Evolutionary conservation across 2,888 invertebrate species (phyloP).

Genomic region (Hecatera dysodea): DNA sequence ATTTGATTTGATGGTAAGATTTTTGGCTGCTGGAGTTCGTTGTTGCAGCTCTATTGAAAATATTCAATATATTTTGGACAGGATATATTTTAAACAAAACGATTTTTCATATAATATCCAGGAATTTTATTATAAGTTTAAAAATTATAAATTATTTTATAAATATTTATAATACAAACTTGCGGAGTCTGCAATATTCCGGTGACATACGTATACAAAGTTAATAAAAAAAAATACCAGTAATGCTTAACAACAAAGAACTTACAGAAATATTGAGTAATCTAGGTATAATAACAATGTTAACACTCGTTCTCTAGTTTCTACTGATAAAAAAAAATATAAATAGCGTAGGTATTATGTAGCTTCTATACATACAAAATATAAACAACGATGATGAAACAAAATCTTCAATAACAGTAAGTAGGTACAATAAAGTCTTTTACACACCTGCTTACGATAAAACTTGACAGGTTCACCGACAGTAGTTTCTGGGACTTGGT

Average conservation of each 20-base stretch:
- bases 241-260: not conserved
- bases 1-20: too few species aligned
- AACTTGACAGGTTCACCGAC: conserved; percentile 5
- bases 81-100: too few species aligned
- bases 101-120: too few species aligned
- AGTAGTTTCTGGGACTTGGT: not conserved
- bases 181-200: not conserved
- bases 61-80: too few species aligned
- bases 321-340: conserved; percentile 2
- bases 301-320: conserved; percentile 4
- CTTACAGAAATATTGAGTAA: conserved; percentile 11
- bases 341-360: conserved; percentile 13
- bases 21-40: too few species aligned
- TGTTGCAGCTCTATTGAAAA: too few species aligned
- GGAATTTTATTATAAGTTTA: too few species aligned
- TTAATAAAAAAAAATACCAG: not conserved
- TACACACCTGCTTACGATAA: conserved; percentile 14
- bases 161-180: too few species aligned
- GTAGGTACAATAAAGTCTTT: conserved; percentile 19
- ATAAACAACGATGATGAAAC: conserved; percentile 36
- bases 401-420: conserved; percentile 7
- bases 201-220: not conserved
- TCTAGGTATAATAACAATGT: conserved; percentile 2
- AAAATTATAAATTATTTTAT: too few species aligned
- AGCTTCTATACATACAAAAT: conserved; percentile 2